phyloP scores from a whole-genome alignment of 2,888 invertebrate genomes.

The Campoletis raptor region DNA sequence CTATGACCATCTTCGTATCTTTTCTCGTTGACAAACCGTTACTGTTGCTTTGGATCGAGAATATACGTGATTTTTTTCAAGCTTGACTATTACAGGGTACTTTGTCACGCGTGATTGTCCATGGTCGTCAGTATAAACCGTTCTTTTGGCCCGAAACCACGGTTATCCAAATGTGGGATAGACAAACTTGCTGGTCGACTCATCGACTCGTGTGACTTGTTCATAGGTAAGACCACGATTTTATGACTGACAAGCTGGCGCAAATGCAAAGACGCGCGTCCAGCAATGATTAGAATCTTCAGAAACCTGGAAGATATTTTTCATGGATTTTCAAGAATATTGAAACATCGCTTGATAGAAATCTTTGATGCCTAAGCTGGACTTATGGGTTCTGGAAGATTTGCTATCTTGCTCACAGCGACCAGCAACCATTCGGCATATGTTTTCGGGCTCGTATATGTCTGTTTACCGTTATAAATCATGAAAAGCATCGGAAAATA shows the following conservation, averaged over 20 bases:
- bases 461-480: constrained; percentile 74
- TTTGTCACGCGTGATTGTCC: constrained; percentile 36
- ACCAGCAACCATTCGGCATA: constrained; percentile 5
- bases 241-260: background rate
- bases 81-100: constrained; percentile 17
- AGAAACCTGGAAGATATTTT: constrained; percentile 1
- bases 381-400: background rate
- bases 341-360: constrained; percentile 11
- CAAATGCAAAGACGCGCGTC: background rate
- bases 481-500: constrained; percentile 48
- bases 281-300: background rate
- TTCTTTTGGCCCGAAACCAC: constrained; percentile 13
- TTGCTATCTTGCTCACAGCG: background rate
- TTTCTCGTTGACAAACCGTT: constrained; percentile 35
- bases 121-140: background rate
- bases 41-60: background rate
- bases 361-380: background rate
- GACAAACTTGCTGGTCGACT: background rate
- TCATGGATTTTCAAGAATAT: background rate
- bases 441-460: background rate
- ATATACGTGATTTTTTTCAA: constrained; percentile 4
- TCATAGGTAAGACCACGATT: background rate
- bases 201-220: background rate
- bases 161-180: constrained; percentile 11
- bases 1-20: constrained; percentile 29